Conservation (phyloP, 2,888 invertebrate genomes). For the Cheilosia urbana region DNA sequence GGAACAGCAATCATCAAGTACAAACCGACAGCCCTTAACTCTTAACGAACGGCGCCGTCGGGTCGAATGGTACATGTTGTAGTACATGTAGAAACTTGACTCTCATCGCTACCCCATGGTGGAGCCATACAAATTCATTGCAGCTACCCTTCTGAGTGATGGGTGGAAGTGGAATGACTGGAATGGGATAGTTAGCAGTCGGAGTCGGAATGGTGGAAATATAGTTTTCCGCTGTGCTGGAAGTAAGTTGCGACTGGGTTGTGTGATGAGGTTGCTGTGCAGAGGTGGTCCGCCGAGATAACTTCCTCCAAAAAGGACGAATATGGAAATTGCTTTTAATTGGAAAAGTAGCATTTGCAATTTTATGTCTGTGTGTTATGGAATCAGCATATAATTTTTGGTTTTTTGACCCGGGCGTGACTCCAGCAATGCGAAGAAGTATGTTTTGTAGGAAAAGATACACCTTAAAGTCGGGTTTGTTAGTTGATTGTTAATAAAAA, state of each 20-base stretch:
- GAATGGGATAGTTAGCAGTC: constrained; percentile 23
- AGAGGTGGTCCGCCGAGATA: constrained; percentile 35
- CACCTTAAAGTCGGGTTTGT: too few relatives aligned
- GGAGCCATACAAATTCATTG: constrained; percentile 49
- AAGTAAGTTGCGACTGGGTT: constrained; percentile 14
- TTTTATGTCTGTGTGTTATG: constrained; percentile 26
- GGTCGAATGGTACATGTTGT: constrained; percentile 52
- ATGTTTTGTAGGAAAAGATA: background rate
- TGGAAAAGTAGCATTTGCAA: constrained; percentile 63
- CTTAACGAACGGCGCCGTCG: constrained; percentile 61
- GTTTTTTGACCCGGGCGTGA: constrained; percentile 23
- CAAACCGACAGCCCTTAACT: constrained; percentile 71
- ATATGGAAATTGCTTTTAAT: constrained; percentile 71
- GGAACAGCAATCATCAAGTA: constrained; percentile 60
- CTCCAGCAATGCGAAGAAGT: constrained; percentile 2
- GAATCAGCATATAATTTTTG: constrained; percentile 7
- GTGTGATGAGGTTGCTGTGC: constrained; percentile 13
- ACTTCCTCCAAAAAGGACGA: constrained; percentile 40
- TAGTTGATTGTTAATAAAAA: too few relatives aligned
- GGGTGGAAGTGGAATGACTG: background rate
- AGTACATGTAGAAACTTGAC: constrained; percentile 38
- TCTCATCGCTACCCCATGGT: constrained; percentile 28
- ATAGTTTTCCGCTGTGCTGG: constrained; percentile 30
- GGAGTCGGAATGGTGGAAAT: constrained; percentile 38
- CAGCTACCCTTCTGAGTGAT: constrained; percentile 1